These are phyloP conservation scores for Phanerotoma sp. DNA, from an alignment of 2,888 invertebrate genomes.

Conservation along the genomic window DNA sequence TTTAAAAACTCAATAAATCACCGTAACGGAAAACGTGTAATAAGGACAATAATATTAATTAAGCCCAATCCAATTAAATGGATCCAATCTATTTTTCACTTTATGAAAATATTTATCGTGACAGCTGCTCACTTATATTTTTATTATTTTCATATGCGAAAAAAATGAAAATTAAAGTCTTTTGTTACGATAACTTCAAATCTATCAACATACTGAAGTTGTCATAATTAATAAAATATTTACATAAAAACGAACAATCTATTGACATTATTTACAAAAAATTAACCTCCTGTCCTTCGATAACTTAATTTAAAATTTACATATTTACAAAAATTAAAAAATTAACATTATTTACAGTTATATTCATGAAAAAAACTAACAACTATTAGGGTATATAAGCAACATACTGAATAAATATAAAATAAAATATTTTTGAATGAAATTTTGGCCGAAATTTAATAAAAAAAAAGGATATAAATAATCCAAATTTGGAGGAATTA, in stretches of 20 bases:
- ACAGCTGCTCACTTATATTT: neutral
- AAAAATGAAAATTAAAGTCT: neutral
- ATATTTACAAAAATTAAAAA: no score
- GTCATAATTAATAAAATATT: neutral
- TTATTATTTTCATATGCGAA: neutral
- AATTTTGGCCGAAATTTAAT: neutral
- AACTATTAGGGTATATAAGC: neutral
- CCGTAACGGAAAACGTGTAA: no score
- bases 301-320: no score
- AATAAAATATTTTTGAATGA: no score
- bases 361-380: neutral
- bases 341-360: neutral
- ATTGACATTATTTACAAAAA: no score
- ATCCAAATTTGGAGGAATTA: neutral
- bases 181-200: neutral
- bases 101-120: no score
- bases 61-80: neutral
- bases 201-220: neutral
- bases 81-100: neutral
- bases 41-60: neutral
- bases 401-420: neutral
- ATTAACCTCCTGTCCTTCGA: no score
- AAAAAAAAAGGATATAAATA: neutral
- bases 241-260: neutral
- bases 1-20: no score